These are phyloP conservation scores for Nothoprocta perdicaria DNA, from an alignment of 2,113 vertebrate species.

Conservation along the genomic window DNA sequence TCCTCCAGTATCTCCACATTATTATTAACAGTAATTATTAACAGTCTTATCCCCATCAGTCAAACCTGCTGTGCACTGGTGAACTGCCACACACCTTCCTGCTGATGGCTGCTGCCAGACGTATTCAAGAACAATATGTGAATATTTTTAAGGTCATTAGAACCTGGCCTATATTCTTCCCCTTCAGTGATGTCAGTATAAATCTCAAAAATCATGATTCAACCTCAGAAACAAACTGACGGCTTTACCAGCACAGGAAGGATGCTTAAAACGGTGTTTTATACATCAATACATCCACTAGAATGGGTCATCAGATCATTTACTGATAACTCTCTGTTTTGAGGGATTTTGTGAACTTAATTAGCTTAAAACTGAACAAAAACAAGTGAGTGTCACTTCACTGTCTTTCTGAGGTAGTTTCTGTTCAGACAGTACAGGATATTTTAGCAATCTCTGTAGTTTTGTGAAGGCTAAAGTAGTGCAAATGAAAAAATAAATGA, in stretches of 20 bases:
- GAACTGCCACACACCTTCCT: background rate
- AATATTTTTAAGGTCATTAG: slow-evolving; percentile 46
- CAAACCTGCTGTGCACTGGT: slow-evolving; percentile 12
- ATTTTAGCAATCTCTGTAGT: slow-evolving; percentile 66
- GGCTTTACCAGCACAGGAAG: slow-evolving; percentile 49
- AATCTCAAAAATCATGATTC: slow-evolving; percentile 59
- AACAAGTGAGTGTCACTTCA: slow-evolving; percentile 56
- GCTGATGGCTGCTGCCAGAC: background rate
- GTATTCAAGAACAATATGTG: background rate
- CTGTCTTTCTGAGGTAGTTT: slow-evolving; percentile 57
- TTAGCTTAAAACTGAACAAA: slow-evolving; percentile 63
- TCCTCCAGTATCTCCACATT: background rate
- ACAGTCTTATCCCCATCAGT: slow-evolving; percentile 1
- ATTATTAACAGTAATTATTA: background rate
- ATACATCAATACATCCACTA: slow-evolving; percentile 55
- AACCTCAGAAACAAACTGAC: slow-evolving; percentile 35
- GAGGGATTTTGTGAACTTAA: slow-evolving; percentile 49
- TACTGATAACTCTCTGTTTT: slow-evolving; percentile 29
- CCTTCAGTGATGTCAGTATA: slow-evolving; percentile 41
- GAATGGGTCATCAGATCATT: slow-evolving; percentile 28
- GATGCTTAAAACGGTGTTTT: background rate
- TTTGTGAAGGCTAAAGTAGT: slow-evolving; percentile 72
- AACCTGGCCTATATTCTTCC: slow-evolving; percentile 1
- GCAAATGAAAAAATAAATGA: slow-evolving; percentile 59
- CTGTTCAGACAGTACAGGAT: slow-evolving; percentile 9